These are phyloP conservation scores for Gambusia affinis DNA, from an alignment of 2,113 vertebrate genomes.

Conservation along the genomic window DNA sequence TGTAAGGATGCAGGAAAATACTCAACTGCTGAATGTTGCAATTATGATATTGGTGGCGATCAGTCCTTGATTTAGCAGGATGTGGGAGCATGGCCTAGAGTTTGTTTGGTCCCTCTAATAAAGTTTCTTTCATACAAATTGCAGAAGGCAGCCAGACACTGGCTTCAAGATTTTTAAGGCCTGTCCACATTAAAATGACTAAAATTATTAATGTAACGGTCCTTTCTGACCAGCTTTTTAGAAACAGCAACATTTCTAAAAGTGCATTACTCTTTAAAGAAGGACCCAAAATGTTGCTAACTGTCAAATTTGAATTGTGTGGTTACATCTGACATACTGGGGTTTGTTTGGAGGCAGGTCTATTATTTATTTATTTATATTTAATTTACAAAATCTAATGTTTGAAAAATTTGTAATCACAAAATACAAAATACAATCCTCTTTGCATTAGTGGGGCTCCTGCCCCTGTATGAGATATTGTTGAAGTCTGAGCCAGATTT, in stretches of 20 bases:
- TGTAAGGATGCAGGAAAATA: not conserved
- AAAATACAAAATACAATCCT: too few species aligned
- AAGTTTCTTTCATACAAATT: not conserved
- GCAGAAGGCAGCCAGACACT: not conserved
- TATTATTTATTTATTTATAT: too few species aligned
- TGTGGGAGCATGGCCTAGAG: not conserved
- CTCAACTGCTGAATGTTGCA: not conserved
- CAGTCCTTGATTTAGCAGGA: not conserved
- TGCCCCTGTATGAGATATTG: not conserved
- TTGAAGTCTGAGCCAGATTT: not conserved
- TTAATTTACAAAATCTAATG: too few species aligned
- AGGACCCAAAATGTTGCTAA: too few species aligned
- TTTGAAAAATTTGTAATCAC: too few species aligned
- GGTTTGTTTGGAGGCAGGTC: too few species aligned
- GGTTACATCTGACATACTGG: too few species aligned
- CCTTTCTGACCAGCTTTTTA: too few species aligned
- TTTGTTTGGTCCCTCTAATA: not conserved
- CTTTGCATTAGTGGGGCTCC: not conserved
- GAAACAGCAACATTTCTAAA: too few species aligned
- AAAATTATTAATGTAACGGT: not conserved
- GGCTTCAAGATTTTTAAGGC: too few species aligned
- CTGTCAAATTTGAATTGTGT: too few species aligned
- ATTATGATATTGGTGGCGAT: not conserved
- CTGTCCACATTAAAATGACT: not conserved
- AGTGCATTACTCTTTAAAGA: too few species aligned